These are phyloP conservation scores for Pipra filicauda DNA, from an alignment of 2,113 vertebrate species.

Conservation along the genomic window DNA sequence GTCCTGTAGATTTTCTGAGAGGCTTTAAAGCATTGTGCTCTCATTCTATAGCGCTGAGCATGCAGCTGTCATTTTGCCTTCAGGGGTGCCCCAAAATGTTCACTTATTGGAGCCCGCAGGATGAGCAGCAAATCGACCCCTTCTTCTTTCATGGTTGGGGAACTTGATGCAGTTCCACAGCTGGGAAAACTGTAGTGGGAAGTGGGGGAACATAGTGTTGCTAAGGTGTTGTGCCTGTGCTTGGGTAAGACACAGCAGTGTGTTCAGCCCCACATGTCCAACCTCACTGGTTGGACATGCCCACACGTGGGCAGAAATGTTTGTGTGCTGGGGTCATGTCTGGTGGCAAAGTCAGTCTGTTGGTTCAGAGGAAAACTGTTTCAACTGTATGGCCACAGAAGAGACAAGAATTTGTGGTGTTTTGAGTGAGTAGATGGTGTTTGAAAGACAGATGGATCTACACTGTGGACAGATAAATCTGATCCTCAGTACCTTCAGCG, in stretches of 20 bases:
- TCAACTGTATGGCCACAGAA: background rate
- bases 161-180: background rate
- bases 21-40: constrained; percentile 81
- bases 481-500: background rate
- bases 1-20: constrained; percentile 84
- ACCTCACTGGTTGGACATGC: rapidly evolving
- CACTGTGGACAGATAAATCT: background rate
- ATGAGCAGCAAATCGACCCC: background rate
- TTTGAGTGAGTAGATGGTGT: background rate
- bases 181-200: background rate
- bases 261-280: rapidly evolving
- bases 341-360: background rate
- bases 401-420: background rate
- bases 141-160: background rate
- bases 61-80: constrained; percentile 79
- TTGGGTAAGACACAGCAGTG: background rate
- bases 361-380: background rate
- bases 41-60: constrained; percentile 64
- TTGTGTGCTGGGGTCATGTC: background rate
- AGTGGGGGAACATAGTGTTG: background rate
- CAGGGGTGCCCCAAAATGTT: constrained; percentile 67
- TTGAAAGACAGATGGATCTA: background rate
- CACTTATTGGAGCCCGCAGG: constrained; percentile 30
- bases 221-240: background rate
- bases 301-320: rapidly evolving